Conservation (phyloP, 2,888 invertebrate genomes). For the Watsonalla binaria region DNA sequence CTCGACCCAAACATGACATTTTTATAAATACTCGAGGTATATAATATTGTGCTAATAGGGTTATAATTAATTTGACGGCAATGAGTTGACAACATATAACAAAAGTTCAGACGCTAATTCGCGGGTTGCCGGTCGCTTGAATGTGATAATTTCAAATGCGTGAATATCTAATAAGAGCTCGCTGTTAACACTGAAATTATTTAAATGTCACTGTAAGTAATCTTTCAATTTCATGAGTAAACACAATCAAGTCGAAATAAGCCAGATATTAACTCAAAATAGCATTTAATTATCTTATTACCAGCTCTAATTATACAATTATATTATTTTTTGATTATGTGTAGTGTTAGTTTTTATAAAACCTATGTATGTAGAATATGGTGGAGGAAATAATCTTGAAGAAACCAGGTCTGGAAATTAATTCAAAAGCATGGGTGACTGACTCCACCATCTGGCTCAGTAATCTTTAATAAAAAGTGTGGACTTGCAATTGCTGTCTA, state of each 20-base stretch:
- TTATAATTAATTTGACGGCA: neutral
- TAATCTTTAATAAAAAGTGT: no score
- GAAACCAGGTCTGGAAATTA: no score
- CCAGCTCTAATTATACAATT: no score
- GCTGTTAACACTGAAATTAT: slow-evolving; percentile 3
- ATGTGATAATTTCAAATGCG: slow-evolving; percentile 5
- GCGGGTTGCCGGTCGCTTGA: neutral
- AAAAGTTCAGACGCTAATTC: slow-evolving; percentile 4
- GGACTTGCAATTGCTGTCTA: no score
- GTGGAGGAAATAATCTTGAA: no score
- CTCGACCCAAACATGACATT: no score
- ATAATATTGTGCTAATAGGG: neutral
- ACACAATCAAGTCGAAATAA: neutral
- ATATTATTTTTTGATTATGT: no score
- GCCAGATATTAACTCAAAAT: no score
- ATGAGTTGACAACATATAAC: slow-evolving; percentile 1
- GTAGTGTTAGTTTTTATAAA: neutral
- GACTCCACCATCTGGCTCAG: no score
- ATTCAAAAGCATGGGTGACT: no score
- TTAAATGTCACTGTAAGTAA: neutral
- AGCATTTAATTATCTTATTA: no score
- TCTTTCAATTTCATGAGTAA: neutral
- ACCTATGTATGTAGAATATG: neutral
- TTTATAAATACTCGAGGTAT: neutral
- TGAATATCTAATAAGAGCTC: slow-evolving; percentile 4